phyloP scores from a whole-genome alignment of 2,113 vertebrate genomes.

The Calcarius ornatus region DNA sequence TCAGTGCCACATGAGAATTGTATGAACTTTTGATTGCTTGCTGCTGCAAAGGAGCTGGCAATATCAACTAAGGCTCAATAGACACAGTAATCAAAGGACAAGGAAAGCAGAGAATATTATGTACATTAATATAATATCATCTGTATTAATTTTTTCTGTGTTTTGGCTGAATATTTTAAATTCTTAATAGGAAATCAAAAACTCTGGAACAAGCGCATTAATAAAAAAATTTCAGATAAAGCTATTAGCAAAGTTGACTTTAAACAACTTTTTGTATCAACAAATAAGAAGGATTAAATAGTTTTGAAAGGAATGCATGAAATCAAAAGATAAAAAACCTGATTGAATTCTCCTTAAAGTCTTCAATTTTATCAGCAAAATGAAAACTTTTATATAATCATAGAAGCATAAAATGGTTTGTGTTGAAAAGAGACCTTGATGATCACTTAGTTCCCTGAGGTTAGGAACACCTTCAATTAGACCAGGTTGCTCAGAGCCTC shows the following conservation, averaged over 20 bases:
- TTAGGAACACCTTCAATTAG: neutral
- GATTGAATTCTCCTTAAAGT: neutral
- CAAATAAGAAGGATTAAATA: neutral
- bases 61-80: neutral
- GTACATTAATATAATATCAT: neutral
- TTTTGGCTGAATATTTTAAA: neutral
- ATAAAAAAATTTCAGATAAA: neutral
- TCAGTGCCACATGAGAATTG: neutral
- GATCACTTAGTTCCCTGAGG: neutral
- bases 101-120: neutral
- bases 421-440: neutral
- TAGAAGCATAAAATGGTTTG: neutral
- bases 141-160: neutral
- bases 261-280: neutral
- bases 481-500: neutral
- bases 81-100: neutral
- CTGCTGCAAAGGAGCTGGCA: neutral
- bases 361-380: neutral
- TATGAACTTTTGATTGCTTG: neutral
- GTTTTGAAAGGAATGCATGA: neutral
- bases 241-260: neutral
- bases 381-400: neutral
- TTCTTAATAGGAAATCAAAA: neutral
- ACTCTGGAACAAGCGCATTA: neutral
- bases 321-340: rapidly evolving